Conservation (phyloP, 1,140 invertebrate species). For the Heterodera schachtii region DNA sequence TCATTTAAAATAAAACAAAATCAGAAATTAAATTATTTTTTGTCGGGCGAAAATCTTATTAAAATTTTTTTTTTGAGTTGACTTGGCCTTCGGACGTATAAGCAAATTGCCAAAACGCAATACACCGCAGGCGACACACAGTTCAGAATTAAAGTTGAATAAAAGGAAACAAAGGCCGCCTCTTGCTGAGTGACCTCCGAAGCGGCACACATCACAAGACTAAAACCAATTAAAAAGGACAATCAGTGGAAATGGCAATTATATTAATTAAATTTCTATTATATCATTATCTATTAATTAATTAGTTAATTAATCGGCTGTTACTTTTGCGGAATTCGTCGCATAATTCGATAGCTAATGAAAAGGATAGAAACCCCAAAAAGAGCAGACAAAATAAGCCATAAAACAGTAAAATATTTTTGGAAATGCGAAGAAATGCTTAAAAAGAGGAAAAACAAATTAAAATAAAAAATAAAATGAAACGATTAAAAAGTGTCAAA, state of each 20-base stretch:
- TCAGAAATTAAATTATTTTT: background rate
- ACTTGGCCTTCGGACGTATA: constrained; percentile 6
- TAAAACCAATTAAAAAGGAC: background rate
- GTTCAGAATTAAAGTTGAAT: background rate
- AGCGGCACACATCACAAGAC: constrained; percentile 5
- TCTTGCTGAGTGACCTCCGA: background rate
- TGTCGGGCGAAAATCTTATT: no score
- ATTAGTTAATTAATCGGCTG: background rate
- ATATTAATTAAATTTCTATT: no score
- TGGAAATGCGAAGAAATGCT: background rate
- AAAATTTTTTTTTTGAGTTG: no score
- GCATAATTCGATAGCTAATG: background rate
- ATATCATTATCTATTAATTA: no score
- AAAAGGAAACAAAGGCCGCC: background rate
- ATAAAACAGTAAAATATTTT: background rate
- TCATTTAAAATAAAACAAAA: background rate
- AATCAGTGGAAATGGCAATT: no score
- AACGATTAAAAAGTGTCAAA: background rate
- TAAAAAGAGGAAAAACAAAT: background rate
- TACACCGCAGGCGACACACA: background rate
- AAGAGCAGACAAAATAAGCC: background rate
- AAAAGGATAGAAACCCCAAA: background rate
- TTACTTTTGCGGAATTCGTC: background rate
- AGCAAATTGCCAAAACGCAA: background rate
- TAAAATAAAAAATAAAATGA: background rate